phyloP scores from a whole-genome alignment of 2,113 vertebrate genomes.

The Tachysurus fulvidraco region DNA sequence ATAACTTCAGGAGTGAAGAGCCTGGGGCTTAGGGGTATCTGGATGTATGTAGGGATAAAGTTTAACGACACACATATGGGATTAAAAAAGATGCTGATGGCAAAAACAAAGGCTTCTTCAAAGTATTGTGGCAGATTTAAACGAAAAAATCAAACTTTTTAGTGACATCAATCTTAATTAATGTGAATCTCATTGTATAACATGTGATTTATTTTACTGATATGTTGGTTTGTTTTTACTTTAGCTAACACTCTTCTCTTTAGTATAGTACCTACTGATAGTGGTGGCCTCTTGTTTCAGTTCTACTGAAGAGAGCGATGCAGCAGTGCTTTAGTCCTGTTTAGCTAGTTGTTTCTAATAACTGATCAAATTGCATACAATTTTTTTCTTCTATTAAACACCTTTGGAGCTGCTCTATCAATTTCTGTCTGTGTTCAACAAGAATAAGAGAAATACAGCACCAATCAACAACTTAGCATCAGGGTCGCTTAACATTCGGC shows the following conservation, averaged over 20 bases:
- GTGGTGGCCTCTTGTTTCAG: not conserved
- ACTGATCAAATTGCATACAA: not conserved
- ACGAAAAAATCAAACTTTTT: not conserved
- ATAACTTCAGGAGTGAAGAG: constrained; percentile 7
- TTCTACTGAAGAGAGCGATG: not conserved
- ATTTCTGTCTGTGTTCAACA: not conserved
- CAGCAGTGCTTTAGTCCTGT: not conserved
- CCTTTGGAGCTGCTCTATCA: not conserved
- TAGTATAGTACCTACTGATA: not conserved
- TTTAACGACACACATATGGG: too few species aligned
- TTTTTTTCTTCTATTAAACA: not conserved
- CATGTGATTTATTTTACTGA: not conserved
- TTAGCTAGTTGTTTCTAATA: too few species aligned
- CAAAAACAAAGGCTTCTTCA: not conserved
- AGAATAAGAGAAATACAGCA: not conserved
- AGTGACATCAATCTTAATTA: not conserved
- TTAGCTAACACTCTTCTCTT: not conserved
- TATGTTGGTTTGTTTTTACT: not conserved
- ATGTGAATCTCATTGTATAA: too few species aligned
- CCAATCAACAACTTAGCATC: not conserved
- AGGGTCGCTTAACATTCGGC: not conserved
- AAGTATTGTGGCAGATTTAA: not conserved
- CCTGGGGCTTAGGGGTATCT: not conserved
- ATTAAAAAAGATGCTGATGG: not conserved
- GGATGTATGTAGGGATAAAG: constrained; percentile 2